Conservation (phyloP, 2,797 vertebrate genomes). For the Amblyraja radiata region DNA sequence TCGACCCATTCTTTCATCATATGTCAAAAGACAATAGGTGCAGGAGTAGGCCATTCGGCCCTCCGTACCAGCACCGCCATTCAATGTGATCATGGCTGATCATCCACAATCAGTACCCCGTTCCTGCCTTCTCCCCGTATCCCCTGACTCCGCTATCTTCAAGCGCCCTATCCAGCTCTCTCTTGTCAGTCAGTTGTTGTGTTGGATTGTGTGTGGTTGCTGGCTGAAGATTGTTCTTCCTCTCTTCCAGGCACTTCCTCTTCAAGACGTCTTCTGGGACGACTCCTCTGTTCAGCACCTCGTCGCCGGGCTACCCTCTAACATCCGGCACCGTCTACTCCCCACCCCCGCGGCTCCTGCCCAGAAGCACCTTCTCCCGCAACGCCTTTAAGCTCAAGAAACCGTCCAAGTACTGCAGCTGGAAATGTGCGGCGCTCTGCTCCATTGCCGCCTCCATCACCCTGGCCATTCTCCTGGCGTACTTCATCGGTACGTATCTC, state of each 20-base stretch:
- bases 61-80: no score
- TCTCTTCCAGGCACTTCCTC: constrained; percentile 83
- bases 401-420: constrained; percentile 97
- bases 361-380: constrained; percentile 95
- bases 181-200: background rate
- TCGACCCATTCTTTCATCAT: no score
- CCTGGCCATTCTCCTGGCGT: constrained; percentile 86
- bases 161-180: no score
- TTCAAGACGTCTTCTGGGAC: constrained; percentile 97
- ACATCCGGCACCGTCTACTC: constrained; percentile 96
- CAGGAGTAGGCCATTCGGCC: no score
- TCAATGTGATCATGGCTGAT: no score
- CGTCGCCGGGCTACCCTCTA: constrained; percentile 90
- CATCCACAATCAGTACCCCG: no score
- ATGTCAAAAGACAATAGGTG: no score
- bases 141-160: no score
- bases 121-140: no score
- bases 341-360: constrained; percentile 87
- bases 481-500: constrained; percentile 80
- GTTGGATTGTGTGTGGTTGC: background rate
- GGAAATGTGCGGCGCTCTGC: constrained; percentile 93
- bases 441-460: constrained; percentile 86
- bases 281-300: constrained; percentile 94
- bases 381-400: constrained; percentile 98
- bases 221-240: constrained; percentile 43